Evolutionary conservation across 2,888 invertebrate species (phyloP), one percentile per base, ranked within the genome.

Genomic region (Heterodera filipjevi): DNA sequence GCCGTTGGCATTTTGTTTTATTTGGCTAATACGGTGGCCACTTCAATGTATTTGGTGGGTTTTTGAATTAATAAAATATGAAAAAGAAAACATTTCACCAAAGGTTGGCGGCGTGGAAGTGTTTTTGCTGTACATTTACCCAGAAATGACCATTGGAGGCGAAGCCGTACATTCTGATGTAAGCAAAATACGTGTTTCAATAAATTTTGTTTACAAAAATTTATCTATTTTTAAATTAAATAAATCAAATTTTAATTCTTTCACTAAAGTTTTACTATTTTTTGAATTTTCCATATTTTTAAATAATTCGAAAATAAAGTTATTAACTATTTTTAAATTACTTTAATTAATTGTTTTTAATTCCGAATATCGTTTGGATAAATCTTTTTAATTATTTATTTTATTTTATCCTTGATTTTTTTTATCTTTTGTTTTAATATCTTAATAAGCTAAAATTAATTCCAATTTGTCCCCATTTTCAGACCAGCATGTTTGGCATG

Each of bases 1-100:
- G 98, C 99, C 66, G 98, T 99, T 46, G 99, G 99, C 72, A 95
- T 99, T 92, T 92, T 99, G 76, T 99, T 99, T 92, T 99, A 98
- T 91, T 94, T 97, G 77, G 99, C 97, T 71, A 99, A 98, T 81
- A 96, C 97, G 6, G 92, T 98, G 59, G 99, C 98, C 30, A 96
- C 96, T 2, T 96, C 98, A 86, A 98, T 99, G 97, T 99, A 99
- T 91, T 59, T 81, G 70, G 77, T 80, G 59, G n/a, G 30, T 39
- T 35, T 27, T 35, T 77, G 30, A 16, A 19, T 32, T 71, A 49
- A 49, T 16, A 49, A 19, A 16, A n/a, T n/a, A n/a, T n/a, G n/a
- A 68, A 68, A 33, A 33, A 33, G 5, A 68, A 68, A 1, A 33
- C 22, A 35, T 68, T 68, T 68, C 2, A 22, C 73, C 95, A 73